Conservation (phyloP, 2,113 vertebrate species). For the Lophius piscatorius region DNA sequence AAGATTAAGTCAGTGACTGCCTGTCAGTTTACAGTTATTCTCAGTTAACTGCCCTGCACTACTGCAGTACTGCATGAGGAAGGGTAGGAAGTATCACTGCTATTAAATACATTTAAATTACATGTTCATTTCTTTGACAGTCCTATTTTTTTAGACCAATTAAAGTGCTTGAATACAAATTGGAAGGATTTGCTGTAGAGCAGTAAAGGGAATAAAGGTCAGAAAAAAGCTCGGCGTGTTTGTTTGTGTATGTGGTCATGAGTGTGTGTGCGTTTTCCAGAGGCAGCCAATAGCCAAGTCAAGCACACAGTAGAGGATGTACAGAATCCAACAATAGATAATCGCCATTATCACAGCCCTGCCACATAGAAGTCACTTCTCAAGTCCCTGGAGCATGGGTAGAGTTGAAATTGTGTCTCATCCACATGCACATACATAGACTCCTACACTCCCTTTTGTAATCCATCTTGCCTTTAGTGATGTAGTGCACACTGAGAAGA, state of each 20-base stretch:
- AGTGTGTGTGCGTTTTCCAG: slow-evolving; percentile 17
- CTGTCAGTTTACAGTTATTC: too few relatives aligned
- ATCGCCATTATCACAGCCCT: slow-evolving; percentile 44
- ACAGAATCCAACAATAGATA: slow-evolving; percentile 24
- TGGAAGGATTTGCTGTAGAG: neutral
- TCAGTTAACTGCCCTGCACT: too few relatives aligned
- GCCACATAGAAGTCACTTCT: slow-evolving; percentile 17
- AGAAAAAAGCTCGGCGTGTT: neutral
- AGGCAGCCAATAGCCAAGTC: slow-evolving; percentile 17
- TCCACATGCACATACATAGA: neutral
- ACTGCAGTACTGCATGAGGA: too few relatives aligned
- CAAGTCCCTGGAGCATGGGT: slow-evolving; percentile 37
- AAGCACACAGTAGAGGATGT: slow-evolving; percentile 7
- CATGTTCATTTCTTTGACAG: slow-evolving; percentile 6
- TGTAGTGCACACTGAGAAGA: slow-evolving; percentile 3
- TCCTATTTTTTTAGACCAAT: neutral
- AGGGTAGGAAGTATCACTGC: neutral
- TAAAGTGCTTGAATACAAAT: slow-evolving; percentile 1
- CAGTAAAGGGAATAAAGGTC: neutral
- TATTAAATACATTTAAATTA: neutral
- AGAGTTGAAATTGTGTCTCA: neutral
- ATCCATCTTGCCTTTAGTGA: slow-evolving; percentile 38
- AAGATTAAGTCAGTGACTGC: too few relatives aligned
- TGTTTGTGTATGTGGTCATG: too few relatives aligned
- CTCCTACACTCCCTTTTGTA: slow-evolving; percentile 3